A percentile compares a stretch with the other conserved stretches of the same genome.
These are phyloP conservation scores for Hoplostethus atlanticus DNA, from an alignment of 2,797 vertebrate species.

Conservation along the genomic window DNA sequence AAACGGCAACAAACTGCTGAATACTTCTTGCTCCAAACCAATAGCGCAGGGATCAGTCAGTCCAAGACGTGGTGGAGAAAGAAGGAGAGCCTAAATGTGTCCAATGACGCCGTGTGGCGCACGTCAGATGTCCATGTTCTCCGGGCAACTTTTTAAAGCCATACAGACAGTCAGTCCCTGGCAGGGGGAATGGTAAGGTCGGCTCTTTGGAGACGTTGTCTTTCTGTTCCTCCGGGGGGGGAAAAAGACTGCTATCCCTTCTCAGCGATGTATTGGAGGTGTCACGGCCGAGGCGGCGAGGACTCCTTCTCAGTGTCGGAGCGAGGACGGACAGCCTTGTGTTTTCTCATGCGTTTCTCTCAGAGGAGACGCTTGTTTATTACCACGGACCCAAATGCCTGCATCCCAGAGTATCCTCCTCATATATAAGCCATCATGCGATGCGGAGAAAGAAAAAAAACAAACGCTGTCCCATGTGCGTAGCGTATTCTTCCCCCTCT, in stretches of 20 bases:
- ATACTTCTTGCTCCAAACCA: constrained; percentile 69
- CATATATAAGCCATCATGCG: constrained; percentile 72
- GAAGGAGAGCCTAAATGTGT: constrained; percentile 62
- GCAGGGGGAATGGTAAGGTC: constrained; percentile 21
- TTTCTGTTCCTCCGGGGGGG: constrained; percentile 33
- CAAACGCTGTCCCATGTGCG: constrained; percentile 80
- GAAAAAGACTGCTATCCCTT: constrained; percentile 57
- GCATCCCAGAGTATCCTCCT: constrained; percentile 78
- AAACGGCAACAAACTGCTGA: constrained; percentile 62
- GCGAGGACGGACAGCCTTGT: constrained; percentile 61
- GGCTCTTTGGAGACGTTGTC: constrained; percentile 19
- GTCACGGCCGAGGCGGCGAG: constrained; percentile 79
- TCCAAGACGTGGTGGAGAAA: constrained; percentile 59
- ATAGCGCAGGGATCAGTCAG: constrained; percentile 65
- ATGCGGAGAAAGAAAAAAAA: constrained; percentile 47
- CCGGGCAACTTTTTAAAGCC: constrained; percentile 83
- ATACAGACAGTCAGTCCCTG: constrained; percentile 51
- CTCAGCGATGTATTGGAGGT: constrained; percentile 61
- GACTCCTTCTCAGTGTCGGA: constrained; percentile 73
- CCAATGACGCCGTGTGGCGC: constrained; percentile 74
- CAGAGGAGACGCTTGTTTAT: constrained; percentile 72
- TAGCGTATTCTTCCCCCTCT: constrained; percentile 50
- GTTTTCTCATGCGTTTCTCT: constrained; percentile 71
- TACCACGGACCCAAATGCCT: constrained; percentile 31
- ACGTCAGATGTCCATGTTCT: constrained; percentile 82